Evolutionary conservation across 2,888 invertebrate genomes (phyloP).

Genomic region (Andrena camellia): DNA sequence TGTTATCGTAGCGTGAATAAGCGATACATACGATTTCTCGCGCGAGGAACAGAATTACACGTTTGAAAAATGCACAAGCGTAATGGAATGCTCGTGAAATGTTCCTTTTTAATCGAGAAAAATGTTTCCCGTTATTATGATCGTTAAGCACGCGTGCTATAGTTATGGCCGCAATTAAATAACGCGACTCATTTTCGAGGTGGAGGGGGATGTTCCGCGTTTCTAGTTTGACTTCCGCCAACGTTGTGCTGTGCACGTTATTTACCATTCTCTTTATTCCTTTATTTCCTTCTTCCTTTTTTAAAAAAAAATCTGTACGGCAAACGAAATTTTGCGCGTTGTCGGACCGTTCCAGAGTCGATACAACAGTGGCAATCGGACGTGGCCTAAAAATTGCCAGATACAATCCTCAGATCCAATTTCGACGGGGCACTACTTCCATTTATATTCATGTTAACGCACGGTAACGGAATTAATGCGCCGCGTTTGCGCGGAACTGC

Average conservation of each 20-base stretch:
- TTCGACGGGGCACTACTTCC: slow-evolving; percentile 35
- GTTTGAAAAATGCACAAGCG: slow-evolving; percentile 25
- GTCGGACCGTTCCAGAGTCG: background rate
- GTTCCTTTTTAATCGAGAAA: slow-evolving; percentile 28
- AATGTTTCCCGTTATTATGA: slow-evolving; percentile 36
- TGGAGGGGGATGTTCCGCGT: background rate
- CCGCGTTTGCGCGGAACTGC: slow-evolving; percentile 44
- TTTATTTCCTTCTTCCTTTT: background rate
- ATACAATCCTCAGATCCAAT: slow-evolving; percentile 48
- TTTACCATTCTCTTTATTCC: background rate
- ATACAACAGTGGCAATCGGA: slow-evolving; percentile 12
- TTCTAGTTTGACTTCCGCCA: background rate
- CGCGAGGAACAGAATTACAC: slow-evolving; percentile 19
- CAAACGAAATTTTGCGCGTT: slow-evolving; percentile 18
- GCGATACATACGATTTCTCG: slow-evolving; percentile 19
- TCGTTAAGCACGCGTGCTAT: slow-evolving; percentile 27
- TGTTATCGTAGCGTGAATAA: slow-evolving; percentile 14
- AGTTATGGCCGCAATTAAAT: slow-evolving; percentile 40
- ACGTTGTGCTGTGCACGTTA: slow-evolving; percentile 2
- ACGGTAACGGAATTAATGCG: slow-evolving; percentile 51
- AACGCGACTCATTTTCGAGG: slow-evolving; percentile 32
- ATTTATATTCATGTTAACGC: slow-evolving; percentile 58
- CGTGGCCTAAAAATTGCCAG: slow-evolving; percentile 30
- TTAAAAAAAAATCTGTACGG: background rate
- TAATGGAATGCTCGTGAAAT: slow-evolving; percentile 26